A percentile compares a stretch with the other conserved stretches of the same genome.
Conservation (phyloP, 2,888 invertebrate species). For the Arrhopalites spinosus region DNA sequence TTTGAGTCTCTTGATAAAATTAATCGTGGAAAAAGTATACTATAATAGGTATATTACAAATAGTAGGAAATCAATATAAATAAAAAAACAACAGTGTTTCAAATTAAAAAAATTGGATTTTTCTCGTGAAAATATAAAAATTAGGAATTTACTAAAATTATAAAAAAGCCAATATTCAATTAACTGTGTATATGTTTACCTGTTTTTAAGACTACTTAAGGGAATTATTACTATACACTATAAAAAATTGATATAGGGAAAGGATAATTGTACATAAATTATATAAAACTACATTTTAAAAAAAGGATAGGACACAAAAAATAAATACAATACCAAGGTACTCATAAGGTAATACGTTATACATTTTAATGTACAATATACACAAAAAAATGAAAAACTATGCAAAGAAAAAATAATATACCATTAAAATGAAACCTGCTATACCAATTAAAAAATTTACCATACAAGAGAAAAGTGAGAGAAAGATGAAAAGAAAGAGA, state of each 20-base stretch:
- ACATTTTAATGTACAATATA: conserved; percentile 14
- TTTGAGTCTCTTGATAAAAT: no score
- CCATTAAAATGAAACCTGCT: conserved; percentile 29
- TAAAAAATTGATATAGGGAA: background rate
- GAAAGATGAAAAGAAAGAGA: background rate
- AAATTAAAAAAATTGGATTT: no score
- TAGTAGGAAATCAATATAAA: no score
- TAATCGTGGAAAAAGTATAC: no score
- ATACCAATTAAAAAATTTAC: conserved; percentile 16
- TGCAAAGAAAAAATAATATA: conserved; percentile 13
- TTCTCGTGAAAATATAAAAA: no score
- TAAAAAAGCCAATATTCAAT: background rate
- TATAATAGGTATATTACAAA: no score
- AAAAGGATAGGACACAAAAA: background rate
- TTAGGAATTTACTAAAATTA: no score
- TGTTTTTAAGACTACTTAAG: background rate
- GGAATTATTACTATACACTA: background rate
- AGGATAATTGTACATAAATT: background rate
- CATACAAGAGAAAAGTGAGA: background rate
- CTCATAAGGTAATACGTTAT: conserved; percentile 1
- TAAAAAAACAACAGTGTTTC: no score
- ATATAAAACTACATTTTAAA: background rate
- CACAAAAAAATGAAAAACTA: conserved; percentile 14
- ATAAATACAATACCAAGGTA: background rate
- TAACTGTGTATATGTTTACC: conserved; percentile 7